Conservation (phyloP, 2,113 vertebrate species). For the Pangasianodon gigas region DNA sequence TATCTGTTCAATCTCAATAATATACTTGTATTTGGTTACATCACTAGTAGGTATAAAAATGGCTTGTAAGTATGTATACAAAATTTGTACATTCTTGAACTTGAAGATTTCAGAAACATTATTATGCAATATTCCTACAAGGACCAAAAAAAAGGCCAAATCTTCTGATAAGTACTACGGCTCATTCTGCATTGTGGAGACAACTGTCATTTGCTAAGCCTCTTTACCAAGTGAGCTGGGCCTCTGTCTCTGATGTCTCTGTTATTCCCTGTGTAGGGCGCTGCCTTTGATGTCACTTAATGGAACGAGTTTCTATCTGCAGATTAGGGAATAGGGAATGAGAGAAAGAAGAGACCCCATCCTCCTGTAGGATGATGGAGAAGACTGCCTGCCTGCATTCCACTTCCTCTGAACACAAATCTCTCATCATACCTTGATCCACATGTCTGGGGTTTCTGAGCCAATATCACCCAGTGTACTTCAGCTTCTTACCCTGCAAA, state of each 20-base stretch:
- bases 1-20: too few species aligned
- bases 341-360: conserved; percentile 39
- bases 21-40: background rate
- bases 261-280: conserved; percentile 34
- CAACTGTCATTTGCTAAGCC: conserved; percentile 8
- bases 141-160: background rate
- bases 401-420: conserved; percentile 38
- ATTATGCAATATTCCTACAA: conserved; percentile 15
- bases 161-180: conserved; percentile 1
- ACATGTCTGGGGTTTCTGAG: conserved; percentile 18
- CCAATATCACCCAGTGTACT: conserved; percentile 28
- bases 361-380: conserved; percentile 40
- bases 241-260: conserved; percentile 34
- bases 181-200: conserved; percentile 1
- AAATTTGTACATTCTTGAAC: background rate
- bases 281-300: conserved; percentile 53
- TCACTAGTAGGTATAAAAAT: background rate
- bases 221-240: conserved; percentile 31
- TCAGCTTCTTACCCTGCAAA: conserved; percentile 1
- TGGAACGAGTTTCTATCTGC: conserved; percentile 48
- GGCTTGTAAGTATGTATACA: background rate
- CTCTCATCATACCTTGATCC: conserved; percentile 43
- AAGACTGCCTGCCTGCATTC: conserved; percentile 14
- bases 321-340: conserved; percentile 54
- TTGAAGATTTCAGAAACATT: background rate